A percentile compares a stretch with the other conserved stretches of the same genome.
Evolutionary conservation across 2,797 vertebrate species (phyloP).

Genomic region (Cichlasoma orientale): DNA sequence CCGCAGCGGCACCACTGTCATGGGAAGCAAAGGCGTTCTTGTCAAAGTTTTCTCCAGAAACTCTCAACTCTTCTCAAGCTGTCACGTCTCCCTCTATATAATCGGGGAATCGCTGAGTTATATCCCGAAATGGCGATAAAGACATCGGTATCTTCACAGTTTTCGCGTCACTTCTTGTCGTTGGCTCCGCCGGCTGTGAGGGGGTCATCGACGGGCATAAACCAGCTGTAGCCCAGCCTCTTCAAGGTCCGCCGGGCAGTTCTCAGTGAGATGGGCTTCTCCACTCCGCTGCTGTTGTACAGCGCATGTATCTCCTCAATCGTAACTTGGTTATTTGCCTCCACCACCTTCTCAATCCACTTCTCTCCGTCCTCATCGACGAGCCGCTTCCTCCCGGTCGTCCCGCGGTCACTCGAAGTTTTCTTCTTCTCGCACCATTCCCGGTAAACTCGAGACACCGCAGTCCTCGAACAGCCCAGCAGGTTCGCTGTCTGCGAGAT

Average conservation of each 20-base stretch:
- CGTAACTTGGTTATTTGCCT: not conserved
- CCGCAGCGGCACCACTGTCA: no score
- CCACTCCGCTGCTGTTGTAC: slow-evolving; percentile 3
- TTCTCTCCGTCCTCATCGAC: not conserved
- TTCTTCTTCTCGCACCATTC: slow-evolving; percentile 5
- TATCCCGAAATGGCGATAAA: not conserved
- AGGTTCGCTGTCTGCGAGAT: not conserved
- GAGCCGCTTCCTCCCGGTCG: not conserved
- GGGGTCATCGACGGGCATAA: not conserved
- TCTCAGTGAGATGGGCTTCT: not conserved
- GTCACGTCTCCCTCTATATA: not conserved
- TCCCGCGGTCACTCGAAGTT: not conserved
- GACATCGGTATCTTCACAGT: not conserved
- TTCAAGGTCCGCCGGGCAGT: not conserved
- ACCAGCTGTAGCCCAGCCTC: not conserved
- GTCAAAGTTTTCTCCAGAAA: not conserved
- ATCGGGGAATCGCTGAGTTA: not conserved
- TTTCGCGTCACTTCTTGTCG: not conserved
- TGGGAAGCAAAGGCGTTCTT: no score
- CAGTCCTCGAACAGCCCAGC: not conserved
- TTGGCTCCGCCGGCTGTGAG: not conserved
- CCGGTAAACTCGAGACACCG: not conserved
- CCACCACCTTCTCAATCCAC: not conserved
- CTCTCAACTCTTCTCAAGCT: not conserved
- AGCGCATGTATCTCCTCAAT: not conserved